Conservation (phyloP, 1,140 invertebrate species). For the Leucophenga varia region DNA sequence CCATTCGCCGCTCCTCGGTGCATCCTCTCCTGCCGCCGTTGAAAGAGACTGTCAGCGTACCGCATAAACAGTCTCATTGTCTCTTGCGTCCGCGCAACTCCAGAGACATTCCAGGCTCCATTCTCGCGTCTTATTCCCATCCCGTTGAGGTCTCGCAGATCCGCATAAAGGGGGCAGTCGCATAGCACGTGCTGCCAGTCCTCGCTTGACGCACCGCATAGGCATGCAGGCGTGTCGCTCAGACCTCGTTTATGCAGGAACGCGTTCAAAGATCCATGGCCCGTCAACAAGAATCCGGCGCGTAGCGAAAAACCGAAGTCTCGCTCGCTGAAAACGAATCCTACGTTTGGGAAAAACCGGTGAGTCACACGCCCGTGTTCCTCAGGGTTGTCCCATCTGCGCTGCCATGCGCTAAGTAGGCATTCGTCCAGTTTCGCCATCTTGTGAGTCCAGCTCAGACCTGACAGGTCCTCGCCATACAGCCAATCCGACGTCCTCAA, state of each 20-base stretch:
- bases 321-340: neutral
- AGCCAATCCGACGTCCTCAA: neutral
- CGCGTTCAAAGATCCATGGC: conserved; percentile 21
- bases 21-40: too few species aligned
- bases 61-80: too few species aligned
- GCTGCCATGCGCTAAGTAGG: neutral
- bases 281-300: conserved; percentile 15
- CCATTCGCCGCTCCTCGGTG: too few species aligned
- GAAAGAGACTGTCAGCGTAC: too few species aligned
- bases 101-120: too few species aligned
- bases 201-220: conserved; percentile 6
- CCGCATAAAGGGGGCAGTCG: neutral
- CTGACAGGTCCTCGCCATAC: neutral
- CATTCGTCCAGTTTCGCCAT: neutral
- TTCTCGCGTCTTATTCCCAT: neutral
- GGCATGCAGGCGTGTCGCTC: neutral
- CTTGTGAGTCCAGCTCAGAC: neutral
- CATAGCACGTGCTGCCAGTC: conserved; percentile 11
- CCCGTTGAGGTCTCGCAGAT: neutral
- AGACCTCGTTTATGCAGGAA: conserved; percentile 10
- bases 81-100: too few species aligned
- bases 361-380: conserved; percentile 4
- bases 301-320: conserved; percentile 11
- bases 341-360: conserved; percentile 6
- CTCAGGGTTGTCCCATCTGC: conserved; percentile 5